phyloP scores from a whole-genome alignment of 2,888 invertebrate species.

The Dasypolia templi region DNA sequence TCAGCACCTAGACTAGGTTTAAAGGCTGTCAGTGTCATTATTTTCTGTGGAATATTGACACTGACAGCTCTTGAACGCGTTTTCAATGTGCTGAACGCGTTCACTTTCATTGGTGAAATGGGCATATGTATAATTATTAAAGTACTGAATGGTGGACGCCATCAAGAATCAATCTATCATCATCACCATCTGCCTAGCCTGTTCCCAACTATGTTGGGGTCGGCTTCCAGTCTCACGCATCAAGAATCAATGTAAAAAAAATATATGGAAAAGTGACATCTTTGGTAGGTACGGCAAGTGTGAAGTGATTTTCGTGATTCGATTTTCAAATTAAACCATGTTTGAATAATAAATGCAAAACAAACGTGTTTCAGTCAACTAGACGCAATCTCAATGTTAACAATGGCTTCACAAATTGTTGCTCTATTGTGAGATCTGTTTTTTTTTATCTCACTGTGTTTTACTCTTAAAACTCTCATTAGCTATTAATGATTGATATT shows the following conservation, averaged over 20 bases:
- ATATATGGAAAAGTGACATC: not conserved
- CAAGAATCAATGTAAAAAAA: slow-evolving; percentile 1
- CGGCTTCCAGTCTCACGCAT: too few species aligned
- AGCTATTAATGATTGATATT: slow-evolving; percentile 10
- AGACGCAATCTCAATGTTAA: slow-evolving; percentile 40
- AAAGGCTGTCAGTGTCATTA: too few species aligned
- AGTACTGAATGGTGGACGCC: not conserved
- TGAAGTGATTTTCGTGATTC: not conserved
- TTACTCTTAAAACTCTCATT: slow-evolving; percentile 26
- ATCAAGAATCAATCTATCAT: not conserved
- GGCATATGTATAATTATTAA: too few species aligned
- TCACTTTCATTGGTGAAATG: too few species aligned
- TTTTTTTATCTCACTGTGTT: slow-evolving; percentile 20
- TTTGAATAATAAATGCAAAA: slow-evolving; percentile 31
- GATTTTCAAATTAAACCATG: slow-evolving; percentile 28
- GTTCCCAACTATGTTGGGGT: too few species aligned
- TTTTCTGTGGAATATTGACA: too few species aligned
- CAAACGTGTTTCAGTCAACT: slow-evolving; percentile 42
- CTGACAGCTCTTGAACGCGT: too few species aligned
- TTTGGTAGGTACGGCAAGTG: not conserved
- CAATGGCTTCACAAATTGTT: slow-evolving; percentile 66
- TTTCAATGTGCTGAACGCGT: too few species aligned
- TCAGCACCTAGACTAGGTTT: too few species aligned
- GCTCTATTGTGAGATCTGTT: slow-evolving; percentile 63
- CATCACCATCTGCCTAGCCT: too few species aligned